phyloP scores from a whole-genome alignment of 2,797 vertebrate genomes.

The Cirrhinus molitorella region DNA sequence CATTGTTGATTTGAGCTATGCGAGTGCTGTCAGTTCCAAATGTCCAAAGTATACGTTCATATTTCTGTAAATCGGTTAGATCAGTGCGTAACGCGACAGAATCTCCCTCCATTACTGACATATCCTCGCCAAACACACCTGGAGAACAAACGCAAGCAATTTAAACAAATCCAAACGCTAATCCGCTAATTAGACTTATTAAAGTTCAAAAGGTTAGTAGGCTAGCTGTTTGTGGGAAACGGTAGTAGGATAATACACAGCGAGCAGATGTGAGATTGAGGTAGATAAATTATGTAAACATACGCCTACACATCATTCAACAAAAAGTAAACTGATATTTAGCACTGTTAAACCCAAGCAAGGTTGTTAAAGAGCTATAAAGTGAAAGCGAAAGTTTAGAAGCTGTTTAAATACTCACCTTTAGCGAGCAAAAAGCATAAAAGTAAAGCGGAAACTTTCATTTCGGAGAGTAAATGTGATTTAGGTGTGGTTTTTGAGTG shows the following conservation, averaged over 20 bases:
- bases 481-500: background rate
- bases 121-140: background rate
- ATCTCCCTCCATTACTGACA: background rate
- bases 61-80: background rate
- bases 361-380: background rate
- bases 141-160: background rate
- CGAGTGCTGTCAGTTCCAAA: background rate
- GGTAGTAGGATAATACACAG: background rate
- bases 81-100: background rate
- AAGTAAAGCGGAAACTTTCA: background rate
- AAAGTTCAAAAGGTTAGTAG: background rate
- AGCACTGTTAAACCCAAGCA: background rate
- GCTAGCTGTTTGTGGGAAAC: background rate
- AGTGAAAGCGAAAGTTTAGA: background rate
- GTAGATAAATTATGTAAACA: background rate
- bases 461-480: background rate
- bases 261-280: background rate
- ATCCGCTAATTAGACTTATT: background rate
- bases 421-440: background rate
- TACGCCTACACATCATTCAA: background rate
- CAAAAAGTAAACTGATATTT: background rate
- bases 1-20: conserved; percentile 7
- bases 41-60: background rate
- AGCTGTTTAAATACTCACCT: background rate
- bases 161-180: background rate